Evolutionary conservation across 2,113 vertebrate species (phyloP).

Genomic region (Pelmatolapia mariae): DNA sequence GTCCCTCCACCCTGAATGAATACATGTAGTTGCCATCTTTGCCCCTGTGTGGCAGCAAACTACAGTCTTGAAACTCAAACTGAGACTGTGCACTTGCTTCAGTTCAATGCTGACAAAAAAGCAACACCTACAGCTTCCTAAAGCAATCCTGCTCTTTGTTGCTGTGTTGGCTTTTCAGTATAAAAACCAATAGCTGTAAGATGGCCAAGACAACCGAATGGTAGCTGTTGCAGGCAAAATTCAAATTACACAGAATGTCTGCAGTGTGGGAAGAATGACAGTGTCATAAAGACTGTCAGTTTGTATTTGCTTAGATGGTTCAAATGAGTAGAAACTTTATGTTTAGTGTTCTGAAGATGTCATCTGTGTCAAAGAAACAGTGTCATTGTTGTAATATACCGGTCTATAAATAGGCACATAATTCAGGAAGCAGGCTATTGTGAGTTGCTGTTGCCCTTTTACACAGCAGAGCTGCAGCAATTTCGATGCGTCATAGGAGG

Average conservation of each 20-base stretch:
- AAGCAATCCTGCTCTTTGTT: background rate
- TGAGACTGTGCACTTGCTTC: background rate
- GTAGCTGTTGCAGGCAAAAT: background rate
- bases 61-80: background rate
- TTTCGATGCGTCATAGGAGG: background rate
- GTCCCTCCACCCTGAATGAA: background rate
- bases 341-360: background rate
- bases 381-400: no score
- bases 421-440: background rate
- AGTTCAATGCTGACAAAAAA: background rate
- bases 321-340: background rate
- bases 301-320: background rate
- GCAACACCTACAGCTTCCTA: background rate
- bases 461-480: background rate
- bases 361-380: background rate
- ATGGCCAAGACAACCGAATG: background rate
- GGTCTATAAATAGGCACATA: background rate
- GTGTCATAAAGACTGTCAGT: background rate
- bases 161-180: accelerated
- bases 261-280: background rate
- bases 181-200: background rate
- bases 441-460: background rate
- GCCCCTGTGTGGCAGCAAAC: background rate
- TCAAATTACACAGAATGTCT: background rate
- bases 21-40: background rate